Evolutionary conservation across 1,140 invertebrate species (phyloP).

Genomic region (Cotesia typhae): DNA sequence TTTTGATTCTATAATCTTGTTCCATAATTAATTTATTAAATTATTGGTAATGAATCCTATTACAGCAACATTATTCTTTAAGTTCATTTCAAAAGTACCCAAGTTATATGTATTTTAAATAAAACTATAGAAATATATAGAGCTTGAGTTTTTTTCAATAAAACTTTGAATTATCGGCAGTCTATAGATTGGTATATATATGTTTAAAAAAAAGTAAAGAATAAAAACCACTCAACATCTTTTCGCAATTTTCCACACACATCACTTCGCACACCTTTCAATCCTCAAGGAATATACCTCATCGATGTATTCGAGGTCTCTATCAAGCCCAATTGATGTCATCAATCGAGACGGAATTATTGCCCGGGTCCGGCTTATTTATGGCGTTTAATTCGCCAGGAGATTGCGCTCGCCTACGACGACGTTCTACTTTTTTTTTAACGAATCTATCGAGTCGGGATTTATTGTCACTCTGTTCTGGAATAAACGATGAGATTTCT

Average conservation of each 20-base stretch:
- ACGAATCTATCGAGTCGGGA: conserved; percentile 44
- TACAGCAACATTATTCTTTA: too few species aligned
- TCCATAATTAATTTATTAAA: too few species aligned
- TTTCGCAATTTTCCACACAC: conserved; percentile 1
- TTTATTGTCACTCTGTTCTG: too few species aligned
- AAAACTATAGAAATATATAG: too few species aligned
- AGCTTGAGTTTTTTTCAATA: too few species aligned
- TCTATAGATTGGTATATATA: too few species aligned
- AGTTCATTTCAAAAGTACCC: too few species aligned
- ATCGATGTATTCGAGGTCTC: neutral
- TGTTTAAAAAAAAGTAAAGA: neutral
- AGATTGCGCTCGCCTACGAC: conserved; percentile 46
- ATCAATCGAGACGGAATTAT: conserved; percentile 60
- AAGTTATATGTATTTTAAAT: too few species aligned
- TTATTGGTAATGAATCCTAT: too few species aligned
- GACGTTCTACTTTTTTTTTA: conserved; percentile 30
- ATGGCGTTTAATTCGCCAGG: conserved; percentile 60
- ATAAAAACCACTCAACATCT: neutral
- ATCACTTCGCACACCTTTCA: neutral
- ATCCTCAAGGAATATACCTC: conserved; percentile 1
- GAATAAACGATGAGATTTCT: too few species aligned
- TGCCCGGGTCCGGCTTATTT: conserved; percentile 61
- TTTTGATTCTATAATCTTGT: too few species aligned
- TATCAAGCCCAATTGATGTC: conserved; percentile 6
- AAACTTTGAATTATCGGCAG: neutral